Percentiles rank a stretch among this genome's conserved stretches.
Evolutionary conservation across 2,888 invertebrate genomes (phyloP).

Genomic region (Darwinula stevensoni): DNA sequence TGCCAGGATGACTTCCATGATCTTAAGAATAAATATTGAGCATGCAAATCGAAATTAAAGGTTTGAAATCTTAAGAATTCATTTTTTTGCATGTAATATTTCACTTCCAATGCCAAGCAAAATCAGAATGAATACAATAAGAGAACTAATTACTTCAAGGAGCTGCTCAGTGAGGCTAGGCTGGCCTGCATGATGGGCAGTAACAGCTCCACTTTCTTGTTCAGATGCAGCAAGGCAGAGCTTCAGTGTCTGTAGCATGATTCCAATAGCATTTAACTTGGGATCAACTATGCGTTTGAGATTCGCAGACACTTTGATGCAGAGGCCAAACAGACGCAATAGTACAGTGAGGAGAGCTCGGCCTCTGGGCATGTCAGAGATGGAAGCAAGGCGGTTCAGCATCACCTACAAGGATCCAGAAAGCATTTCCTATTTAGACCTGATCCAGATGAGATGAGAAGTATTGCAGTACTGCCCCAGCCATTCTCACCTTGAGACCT

Average conservation of each 20-base stretch:
- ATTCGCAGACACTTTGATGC: conserved; percentile 41
- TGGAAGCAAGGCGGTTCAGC: conserved; percentile 51
- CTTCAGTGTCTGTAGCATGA: conserved; percentile 54
- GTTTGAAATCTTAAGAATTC: too few species aligned
- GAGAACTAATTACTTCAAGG: conserved; percentile 29
- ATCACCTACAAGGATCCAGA: too few species aligned
- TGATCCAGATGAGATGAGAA: too few species aligned
- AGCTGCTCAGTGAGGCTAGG: conserved; percentile 54
- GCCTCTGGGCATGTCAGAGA: conserved; percentile 54
- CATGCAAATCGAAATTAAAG: conserved; percentile 1
- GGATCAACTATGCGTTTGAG: conserved; percentile 65
- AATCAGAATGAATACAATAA: too few species aligned
- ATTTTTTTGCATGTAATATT: too few species aligned
- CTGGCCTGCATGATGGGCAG: conserved; percentile 13
- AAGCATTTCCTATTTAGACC: too few species aligned
- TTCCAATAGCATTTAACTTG: conserved; percentile 47
- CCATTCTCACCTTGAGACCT: conserved; percentile 29
- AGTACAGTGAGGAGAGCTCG: conserved; percentile 62
- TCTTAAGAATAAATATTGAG: conserved; percentile 21
- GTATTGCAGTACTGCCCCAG: too few species aligned
- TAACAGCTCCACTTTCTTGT: conserved; percentile 23
- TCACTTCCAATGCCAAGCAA: too few species aligned
- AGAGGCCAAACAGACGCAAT: conserved; percentile 57
- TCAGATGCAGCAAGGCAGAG: conserved; percentile 15
- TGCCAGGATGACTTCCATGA: conserved; percentile 74